These are phyloP conservation scores for Ormia ochracea DNA, from an alignment of 2,888 invertebrate species.

Conservation along the genomic window DNA sequence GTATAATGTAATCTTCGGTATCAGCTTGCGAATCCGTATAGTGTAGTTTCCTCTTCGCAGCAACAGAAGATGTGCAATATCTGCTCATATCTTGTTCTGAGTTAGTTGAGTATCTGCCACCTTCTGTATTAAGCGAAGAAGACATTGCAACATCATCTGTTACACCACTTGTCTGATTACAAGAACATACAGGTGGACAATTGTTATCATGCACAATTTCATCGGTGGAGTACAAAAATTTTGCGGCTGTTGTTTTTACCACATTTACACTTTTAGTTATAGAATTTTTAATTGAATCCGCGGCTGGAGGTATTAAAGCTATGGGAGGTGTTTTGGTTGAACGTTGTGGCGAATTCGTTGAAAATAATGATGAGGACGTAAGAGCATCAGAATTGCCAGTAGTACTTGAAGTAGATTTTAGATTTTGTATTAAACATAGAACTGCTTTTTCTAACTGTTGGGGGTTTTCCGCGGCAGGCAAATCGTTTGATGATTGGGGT, in stretches of 20 bases:
- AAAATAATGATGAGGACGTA: slow-evolving; percentile 15
- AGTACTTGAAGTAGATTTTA: slow-evolving; percentile 68
- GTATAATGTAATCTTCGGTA: slow-evolving; percentile 51
- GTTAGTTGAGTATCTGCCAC: slow-evolving; percentile 1
- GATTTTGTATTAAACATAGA: slow-evolving; percentile 81
- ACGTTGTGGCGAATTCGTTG: slow-evolving; percentile 38
- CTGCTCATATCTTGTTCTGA: slow-evolving; percentile 2
- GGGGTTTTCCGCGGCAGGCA: slow-evolving; percentile 83
- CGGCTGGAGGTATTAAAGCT: slow-evolving; percentile 76
- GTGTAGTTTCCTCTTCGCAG: slow-evolving; percentile 46
- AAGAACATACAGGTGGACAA: neutral
- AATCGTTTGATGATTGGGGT: slow-evolving; percentile 72
- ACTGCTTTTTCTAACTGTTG: slow-evolving; percentile 84
- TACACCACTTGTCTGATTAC: neutral
- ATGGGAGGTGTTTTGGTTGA: slow-evolving; percentile 73
- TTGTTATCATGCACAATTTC: neutral
- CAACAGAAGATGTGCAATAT: neutral
- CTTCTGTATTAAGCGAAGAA: slow-evolving; percentile 1
- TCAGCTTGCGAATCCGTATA: slow-evolving; percentile 23
- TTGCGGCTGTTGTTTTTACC: slow-evolving; percentile 72
- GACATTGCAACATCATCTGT: neutral
- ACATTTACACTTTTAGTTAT: slow-evolving; percentile 77
- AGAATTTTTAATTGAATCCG: slow-evolving; percentile 74
- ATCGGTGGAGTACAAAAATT: slow-evolving; percentile 67
- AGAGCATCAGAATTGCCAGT: slow-evolving; percentile 53